Evolutionary conservation across 1,140 invertebrate species (phyloP).

Genomic region (Drosophila malerkotliana): DNA sequence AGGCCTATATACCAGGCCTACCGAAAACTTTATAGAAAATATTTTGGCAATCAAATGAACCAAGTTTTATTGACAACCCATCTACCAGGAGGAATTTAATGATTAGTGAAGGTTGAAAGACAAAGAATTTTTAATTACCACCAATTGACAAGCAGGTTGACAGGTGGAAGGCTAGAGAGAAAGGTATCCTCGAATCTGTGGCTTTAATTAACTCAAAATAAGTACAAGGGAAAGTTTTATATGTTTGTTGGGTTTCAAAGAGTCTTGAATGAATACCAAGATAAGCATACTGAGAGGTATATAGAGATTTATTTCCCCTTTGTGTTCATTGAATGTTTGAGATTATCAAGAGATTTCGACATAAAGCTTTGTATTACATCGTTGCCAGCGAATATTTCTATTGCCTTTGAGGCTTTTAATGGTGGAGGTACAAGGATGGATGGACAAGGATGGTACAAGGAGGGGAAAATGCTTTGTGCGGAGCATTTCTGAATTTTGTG

Average conservation of each 20-base stretch:
- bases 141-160: constrained; percentile 66
- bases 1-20: neutral
- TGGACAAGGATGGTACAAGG: neutral
- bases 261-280: neutral
- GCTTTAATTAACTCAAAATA: constrained; percentile 70
- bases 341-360: constrained; percentile 25
- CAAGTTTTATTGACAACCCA: constrained; percentile 31
- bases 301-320: neutral
- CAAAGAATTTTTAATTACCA: constrained; percentile 69
- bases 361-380: constrained; percentile 49
- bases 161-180: constrained; percentile 37
- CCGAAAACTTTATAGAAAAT: neutral
- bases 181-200: constrained; percentile 20
- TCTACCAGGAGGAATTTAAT: neutral
- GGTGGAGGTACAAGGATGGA: no score
- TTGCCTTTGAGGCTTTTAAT: constrained; percentile 27
- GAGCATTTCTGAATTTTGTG: constrained; percentile 64
- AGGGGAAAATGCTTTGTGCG: constrained; percentile 50
- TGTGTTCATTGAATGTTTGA: constrained; percentile 13
- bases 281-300: no score
- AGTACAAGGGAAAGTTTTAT: constrained; percentile 5
- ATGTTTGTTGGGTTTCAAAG: constrained; percentile 4
- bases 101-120: constrained; percentile 7
- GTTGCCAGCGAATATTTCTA: constrained; percentile 33
- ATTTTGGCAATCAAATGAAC: constrained; percentile 36